Base-by-base conservation (phyloP, 2,797 vertebrate genomes). In the Anguilla anguilla region DNA sequence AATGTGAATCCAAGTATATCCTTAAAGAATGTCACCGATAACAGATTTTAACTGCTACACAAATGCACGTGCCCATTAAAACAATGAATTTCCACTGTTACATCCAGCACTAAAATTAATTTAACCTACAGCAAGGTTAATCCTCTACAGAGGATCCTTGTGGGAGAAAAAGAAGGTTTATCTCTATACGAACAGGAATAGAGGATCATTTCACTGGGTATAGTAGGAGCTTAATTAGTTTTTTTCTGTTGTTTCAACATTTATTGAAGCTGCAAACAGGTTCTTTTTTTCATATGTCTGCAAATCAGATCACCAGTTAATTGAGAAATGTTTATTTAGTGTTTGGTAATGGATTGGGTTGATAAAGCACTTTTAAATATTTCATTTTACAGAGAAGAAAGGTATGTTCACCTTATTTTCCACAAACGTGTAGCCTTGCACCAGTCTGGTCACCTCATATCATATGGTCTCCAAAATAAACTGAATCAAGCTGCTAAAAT, bases 91-190 rank as follows among this genome's bases (percentile, higher is more conserved):
- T 43, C 19, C 39, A 46, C 77, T 49, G 77, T 81, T 81, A 25
- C 43, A 43, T 19, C 77, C 77, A 81, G 77, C 6, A 81, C 77
- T 46, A 46, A 81, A 81, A 81, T 81, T 10, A 81, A 49, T 81
- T 81, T 81, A 46, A 81, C 39, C 77, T 81, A 81, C 11, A 77
- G 72, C 72, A 77, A 77, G 72, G 72, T 77, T 81, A 81, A 81
- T 49, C 77, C 43, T 81, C 43, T 49, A 81, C 19, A 81, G 77
- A 81, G 77, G 19, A 49, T 81, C 77, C 39, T 81, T 81, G 22
- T 81, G 77, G 77, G 43, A 81, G 77, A 81, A 49, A 81, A 79
- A 46, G 74, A 79, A 81, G 43, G 77, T 79, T 79, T 79, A 46
- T 43, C 74, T 43, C 74, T 46, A 46, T 79, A 43, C 4, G 74